Base-by-base conservation (phyloP, 23 tunicate genomes). In the Halocynthia roretzi region DNA sequence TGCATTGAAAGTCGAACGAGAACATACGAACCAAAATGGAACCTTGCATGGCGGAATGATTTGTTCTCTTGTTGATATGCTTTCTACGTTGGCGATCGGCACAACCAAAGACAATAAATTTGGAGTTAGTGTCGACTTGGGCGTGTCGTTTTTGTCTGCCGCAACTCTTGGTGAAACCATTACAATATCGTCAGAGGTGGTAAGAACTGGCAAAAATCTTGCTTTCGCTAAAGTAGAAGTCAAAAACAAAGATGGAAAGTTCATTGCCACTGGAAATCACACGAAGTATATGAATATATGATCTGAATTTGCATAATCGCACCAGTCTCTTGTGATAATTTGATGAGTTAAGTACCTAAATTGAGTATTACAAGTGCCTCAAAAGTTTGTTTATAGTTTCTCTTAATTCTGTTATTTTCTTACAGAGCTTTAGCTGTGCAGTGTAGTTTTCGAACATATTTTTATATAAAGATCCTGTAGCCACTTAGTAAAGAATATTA, bases 31-130 rank as follows among this genome's bases (percentile, higher is more conserved):
- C 70, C 54, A 65, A 65, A 54, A 52, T 52, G 90, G 86, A n/a
- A 77, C 66, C 68, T 52, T 92, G 31, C 98, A 92, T 83, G 98
- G 98, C 20, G 98, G 98, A 6, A 62, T 68, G 12, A 86, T 90
- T 73, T 91, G 93, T 12, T 78, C 98, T 0, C 21, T 92, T 22
- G 87, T 86, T 0, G 98, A 92, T 68, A 15, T 50, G 74, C 75
- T 92, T 23, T 87, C 98, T 15, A 75, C 93, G 49, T 71, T 50
- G 53, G 85, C 92, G 19, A 60, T 92, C 21, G 83, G 70, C 7
- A 70, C 97, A 5, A 61, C 70, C 4, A 71, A 82, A 61, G 82
- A 92, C 14, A 72, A 78, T 51, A 69, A 62, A 55, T 79, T 80
- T 53, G 92, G 93, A 9, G 98, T 92, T 7, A 76, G 88, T 6